Conservation (phyloP, 2,888 invertebrate genomes). For the Ormyrus rosae region DNA sequence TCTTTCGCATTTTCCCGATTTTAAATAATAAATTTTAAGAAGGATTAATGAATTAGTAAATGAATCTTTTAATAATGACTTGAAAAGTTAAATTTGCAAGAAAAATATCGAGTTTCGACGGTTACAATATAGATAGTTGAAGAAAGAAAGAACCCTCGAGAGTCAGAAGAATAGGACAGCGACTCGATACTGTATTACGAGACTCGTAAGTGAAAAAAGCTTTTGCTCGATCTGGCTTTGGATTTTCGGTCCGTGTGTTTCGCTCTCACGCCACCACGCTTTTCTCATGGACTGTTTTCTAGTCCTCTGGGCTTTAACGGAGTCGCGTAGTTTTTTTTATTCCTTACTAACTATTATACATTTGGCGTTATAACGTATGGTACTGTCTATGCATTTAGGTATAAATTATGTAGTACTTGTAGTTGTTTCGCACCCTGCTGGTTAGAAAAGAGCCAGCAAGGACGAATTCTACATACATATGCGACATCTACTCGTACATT, state of each 20-base stretch:
- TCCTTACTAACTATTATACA: conserved; percentile 73
- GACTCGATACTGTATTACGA: conserved; percentile 47
- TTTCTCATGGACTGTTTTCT: conserved; percentile 17
- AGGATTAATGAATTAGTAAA: too few species aligned
- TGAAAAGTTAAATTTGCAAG: too few species aligned
- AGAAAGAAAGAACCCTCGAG: conserved; percentile 30
- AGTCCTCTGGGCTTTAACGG: conserved; percentile 30
- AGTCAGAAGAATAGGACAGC: conserved; percentile 17
- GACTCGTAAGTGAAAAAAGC: conserved; percentile 56
- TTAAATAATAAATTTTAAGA: too few species aligned
- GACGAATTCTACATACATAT: conserved; percentile 61
- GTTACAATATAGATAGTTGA: neutral
- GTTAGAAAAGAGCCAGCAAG: conserved; percentile 49
- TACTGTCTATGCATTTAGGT: conserved; percentile 73
- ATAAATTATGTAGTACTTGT: conserved; percentile 70
- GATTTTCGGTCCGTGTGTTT: conserved; percentile 50
- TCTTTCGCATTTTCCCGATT: too few species aligned
- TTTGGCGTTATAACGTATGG: conserved; percentile 74
- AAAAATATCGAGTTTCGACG: neutral
- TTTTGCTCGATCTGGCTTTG: conserved; percentile 61
- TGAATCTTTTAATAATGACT: too few species aligned
- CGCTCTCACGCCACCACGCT: conserved; percentile 49
- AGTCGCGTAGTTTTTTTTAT: conserved; percentile 49
- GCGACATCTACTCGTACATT: conserved; percentile 63
- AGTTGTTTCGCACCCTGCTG: conserved; percentile 59